Base-by-base conservation (phyloP, 1,140 invertebrate species). In the Trichonephila clavata region DNA sequence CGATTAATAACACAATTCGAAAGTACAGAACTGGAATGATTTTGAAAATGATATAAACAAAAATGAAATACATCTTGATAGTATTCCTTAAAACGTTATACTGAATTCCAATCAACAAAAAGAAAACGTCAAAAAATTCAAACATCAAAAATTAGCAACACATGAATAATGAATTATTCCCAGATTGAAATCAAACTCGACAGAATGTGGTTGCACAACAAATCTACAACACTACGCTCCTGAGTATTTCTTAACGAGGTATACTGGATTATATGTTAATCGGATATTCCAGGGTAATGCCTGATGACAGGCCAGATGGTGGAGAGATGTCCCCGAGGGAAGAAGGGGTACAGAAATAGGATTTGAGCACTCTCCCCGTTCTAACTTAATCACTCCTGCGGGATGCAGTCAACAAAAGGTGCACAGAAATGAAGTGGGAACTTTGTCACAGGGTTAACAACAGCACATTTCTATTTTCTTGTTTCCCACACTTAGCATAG, bases 401-500 rank as follows among this genome's bases (percentile, higher is more conserved):
- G 83, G 13, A 20, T 24, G n/a, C 7, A 16, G 27, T 27, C 20
- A 60, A 63, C 59, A 86, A 63, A 20, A 59, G 84, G 50, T 39
- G 32, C 60, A 86, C 83, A 57, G 27, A 60, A 86, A 39, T 86
- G 71, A 39, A 18, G 68, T 71, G 68, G 68, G n/a, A 71, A 77
- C 24, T 77, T 4, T 77, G 32, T 7, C 71, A 39, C 65, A 68
- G 16, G 32, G 18, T 68, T 39, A 77, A 77, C 71, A 77, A 39
- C 18, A 6, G 13, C 71, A 68, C 27, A 39, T 14, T 32, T 39
- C 27, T 32, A 7, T 77, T 77, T 68, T 24, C 32, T 77, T 39
- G 18, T 77, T 77, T 39, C 71, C 71, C 71, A 77, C 71, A 77
- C 6, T 32, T 32, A 77, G 3, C 27, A 32, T 68, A 68, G 65